These are phyloP conservation scores for Gortyna flavago DNA, from an alignment of 2,888 invertebrate genomes.

Conservation along the genomic window DNA sequence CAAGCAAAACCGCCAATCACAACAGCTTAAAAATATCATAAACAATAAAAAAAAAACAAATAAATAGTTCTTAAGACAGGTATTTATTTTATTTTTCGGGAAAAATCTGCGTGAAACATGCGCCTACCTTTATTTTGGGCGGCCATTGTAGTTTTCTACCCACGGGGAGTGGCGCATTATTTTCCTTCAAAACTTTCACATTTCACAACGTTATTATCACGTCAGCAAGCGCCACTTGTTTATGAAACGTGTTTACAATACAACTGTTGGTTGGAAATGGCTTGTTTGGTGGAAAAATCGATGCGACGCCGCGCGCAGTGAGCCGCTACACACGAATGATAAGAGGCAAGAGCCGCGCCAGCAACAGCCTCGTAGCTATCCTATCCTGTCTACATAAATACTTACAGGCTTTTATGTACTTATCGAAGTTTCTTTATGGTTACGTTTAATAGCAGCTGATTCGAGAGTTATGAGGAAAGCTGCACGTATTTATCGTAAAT, in stretches of 20 bases:
- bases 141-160: slow-evolving; percentile 80
- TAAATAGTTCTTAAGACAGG: not conserved
- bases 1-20: slow-evolving; percentile 14
- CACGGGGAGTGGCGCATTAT: slow-evolving; percentile 80
- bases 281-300: slow-evolving; percentile 88
- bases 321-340: slow-evolving; percentile 80
- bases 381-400: slow-evolving; percentile 64
- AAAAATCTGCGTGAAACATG: slow-evolving; percentile 66
- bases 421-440: slow-evolving; percentile 39
- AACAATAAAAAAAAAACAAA: not conserved
- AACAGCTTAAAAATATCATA: not conserved
- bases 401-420: slow-evolving; percentile 61
- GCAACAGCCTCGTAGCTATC: slow-evolving; percentile 66
- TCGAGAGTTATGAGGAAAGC: slow-evolving; percentile 5
- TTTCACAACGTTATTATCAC: slow-evolving; percentile 70
- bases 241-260: slow-evolving; percentile 84
- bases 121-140: slow-evolving; percentile 87
- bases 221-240: slow-evolving; percentile 69
- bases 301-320: slow-evolving; percentile 86
- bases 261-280: slow-evolving; percentile 82
- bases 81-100: slow-evolving; percentile 63
- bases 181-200: slow-evolving; percentile 78
- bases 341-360: slow-evolving; percentile 75
- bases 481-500: slow-evolving; percentile 1
- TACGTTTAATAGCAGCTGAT: slow-evolving; percentile 50